Evolutionary conservation across 2,113 vertebrate species (phyloP).

Genomic region (Tragulus kanchil): DNA sequence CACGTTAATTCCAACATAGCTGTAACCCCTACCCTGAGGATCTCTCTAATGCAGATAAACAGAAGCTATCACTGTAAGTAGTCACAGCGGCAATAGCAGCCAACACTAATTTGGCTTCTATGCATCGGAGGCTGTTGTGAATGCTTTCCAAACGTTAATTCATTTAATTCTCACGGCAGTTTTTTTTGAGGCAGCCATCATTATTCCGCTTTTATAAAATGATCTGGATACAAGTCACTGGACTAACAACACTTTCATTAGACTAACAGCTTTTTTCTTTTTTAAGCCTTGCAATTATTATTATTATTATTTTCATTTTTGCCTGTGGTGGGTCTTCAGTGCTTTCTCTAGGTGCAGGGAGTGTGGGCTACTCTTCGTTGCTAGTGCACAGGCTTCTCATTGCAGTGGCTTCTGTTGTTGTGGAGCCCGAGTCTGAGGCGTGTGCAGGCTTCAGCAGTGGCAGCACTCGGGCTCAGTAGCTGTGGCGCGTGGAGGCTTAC

Average conservation of each 20-base stretch:
- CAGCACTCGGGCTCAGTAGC: accelerated
- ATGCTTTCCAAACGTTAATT: constrained; percentile 18
- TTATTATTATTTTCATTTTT: background rate
- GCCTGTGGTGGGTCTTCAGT: background rate
- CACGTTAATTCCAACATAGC: background rate
- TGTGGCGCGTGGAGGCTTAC: background rate
- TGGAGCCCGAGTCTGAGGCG: background rate
- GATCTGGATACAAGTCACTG: background rate
- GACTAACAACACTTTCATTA: background rate
- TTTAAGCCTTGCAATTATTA: background rate
- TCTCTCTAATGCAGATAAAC: constrained; percentile 13
- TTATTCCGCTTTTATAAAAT: background rate
- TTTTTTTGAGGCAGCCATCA: background rate
- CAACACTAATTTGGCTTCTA: background rate
- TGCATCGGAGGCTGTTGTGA: background rate
- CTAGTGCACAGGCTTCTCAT: background rate
- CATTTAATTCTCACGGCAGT: background rate
- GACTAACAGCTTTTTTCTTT: background rate
- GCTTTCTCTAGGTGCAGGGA: background rate
- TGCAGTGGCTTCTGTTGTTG: background rate
- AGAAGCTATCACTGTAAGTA: background rate
- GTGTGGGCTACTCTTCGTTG: background rate
- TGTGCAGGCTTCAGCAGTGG: background rate
- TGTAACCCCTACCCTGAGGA: background rate
- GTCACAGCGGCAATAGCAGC: background rate